Percentiles rank a stretch among this genome's conserved stretches.
Conservation (phyloP, 2,888 invertebrate genomes). For the Anthophora plumipes region DNA sequence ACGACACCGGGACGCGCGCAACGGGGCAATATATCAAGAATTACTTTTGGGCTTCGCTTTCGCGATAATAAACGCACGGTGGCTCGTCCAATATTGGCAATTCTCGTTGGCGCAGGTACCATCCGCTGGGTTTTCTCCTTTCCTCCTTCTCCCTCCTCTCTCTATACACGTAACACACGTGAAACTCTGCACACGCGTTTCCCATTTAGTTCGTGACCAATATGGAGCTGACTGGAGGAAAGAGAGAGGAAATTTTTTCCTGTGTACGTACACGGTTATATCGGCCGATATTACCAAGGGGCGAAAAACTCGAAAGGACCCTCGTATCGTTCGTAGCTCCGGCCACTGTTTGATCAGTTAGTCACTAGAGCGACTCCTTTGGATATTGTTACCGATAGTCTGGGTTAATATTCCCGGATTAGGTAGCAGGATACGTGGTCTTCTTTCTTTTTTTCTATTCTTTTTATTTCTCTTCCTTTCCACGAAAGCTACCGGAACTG, state of each 20-base stretch:
- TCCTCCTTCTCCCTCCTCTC: too few relatives aligned
- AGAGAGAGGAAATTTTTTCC: conserved; percentile 34
- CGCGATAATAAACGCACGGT: conserved; percentile 69
- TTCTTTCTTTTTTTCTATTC: too few relatives aligned
- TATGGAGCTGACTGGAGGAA: conserved; percentile 20
- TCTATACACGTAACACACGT: conserved; percentile 11
- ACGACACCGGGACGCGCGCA: conserved; percentile 31
- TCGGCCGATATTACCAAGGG: conserved; percentile 74
- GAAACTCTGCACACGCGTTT: neutral
- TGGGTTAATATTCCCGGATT: conserved; percentile 74
- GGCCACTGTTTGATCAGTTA: conserved; percentile 79
- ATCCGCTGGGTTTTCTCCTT: neutral
- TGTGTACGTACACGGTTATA: conserved; percentile 59
- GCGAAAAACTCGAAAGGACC: conserved; percentile 73
- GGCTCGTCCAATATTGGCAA: conserved; percentile 70
- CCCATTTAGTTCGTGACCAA: conserved; percentile 24
- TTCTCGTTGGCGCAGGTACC: conserved; percentile 52
- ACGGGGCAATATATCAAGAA: conserved; percentile 66
- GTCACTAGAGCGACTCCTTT: conserved; percentile 71
- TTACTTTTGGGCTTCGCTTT: conserved; percentile 64
- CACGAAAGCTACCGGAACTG: conserved; percentile 11
- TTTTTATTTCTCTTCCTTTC: too few relatives aligned
- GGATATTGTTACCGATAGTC: conserved; percentile 73
- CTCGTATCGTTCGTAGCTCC: conserved; percentile 69
- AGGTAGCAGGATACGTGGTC: conserved; percentile 43